Conservation (phyloP, 2,797 vertebrate genomes). For the Onychomys arenicola region DNA sequence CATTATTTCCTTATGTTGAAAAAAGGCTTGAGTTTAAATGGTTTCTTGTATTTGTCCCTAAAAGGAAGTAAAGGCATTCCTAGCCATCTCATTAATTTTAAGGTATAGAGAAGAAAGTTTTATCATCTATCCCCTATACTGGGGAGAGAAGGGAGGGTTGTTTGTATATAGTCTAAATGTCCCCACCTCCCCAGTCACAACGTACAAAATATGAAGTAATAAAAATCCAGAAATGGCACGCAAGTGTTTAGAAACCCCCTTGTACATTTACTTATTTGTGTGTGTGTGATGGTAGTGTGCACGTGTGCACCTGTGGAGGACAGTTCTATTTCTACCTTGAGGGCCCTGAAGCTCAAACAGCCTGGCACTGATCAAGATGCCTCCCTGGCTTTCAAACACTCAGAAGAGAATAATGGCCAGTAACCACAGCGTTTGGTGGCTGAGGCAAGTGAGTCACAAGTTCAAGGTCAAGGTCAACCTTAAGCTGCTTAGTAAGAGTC, state of each 20-base stretch:
- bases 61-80: background rate
- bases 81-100: constrained; percentile 23
- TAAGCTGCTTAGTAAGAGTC: background rate
- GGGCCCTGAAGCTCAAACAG: background rate
- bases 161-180: background rate
- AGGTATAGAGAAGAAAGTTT: background rate
- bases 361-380: no score
- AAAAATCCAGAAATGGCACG: background rate
- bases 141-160: background rate
- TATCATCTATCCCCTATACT: background rate
- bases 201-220: background rate
- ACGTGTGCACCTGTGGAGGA: background rate
- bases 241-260: background rate
- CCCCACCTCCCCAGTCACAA: background rate
- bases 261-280: background rate
- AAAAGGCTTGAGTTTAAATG: constrained; percentile 10
- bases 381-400: background rate
- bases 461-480: background rate
- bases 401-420: constrained; percentile 15
- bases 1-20: background rate
- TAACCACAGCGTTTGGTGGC: background rate
- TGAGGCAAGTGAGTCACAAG: background rate
- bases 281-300: background rate
- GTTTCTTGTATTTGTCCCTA: constrained; percentile 21
- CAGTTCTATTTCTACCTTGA: background rate